Evolutionary conservation across 2,888 invertebrate genomes (phyloP).

Genomic region (Drosophila nigricruria): DNA sequence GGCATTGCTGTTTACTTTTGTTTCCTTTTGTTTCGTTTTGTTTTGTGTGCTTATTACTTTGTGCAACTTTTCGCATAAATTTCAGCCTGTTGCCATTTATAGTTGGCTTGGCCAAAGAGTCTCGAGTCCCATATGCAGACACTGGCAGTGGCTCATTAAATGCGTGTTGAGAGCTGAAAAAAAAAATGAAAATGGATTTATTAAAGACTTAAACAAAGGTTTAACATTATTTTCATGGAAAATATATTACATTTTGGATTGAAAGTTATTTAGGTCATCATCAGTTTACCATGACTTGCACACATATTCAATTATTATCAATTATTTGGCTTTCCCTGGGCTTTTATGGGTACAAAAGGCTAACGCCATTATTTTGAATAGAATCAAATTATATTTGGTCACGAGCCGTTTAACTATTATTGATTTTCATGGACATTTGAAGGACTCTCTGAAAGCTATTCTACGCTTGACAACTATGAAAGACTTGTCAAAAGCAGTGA

Average conservation of each 20-base stretch:
- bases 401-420: slow-evolving; percentile 27
- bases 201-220: slow-evolving; percentile 34
- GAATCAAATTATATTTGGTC: slow-evolving; percentile 17
- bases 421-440: slow-evolving; percentile 24
- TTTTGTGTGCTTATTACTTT: slow-evolving; percentile 70
- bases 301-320: slow-evolving; percentile 9
- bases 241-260: neutral
- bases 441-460: slow-evolving; percentile 13
- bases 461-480: slow-evolving; percentile 3
- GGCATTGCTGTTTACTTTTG: slow-evolving; percentile 41
- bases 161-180: slow-evolving; percentile 48
- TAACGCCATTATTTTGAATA: slow-evolving; percentile 9
- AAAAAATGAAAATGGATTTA: slow-evolving; percentile 55
- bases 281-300: slow-evolving; percentile 1
- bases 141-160: slow-evolving; percentile 61
- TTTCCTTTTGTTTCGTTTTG: slow-evolving; percentile 40
- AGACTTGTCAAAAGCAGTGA: slow-evolving; percentile 1
- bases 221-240: too few species aligned
- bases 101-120: slow-evolving; percentile 49
- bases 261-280: neutral
- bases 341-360: neutral
- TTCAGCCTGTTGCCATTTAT: slow-evolving; percentile 73
- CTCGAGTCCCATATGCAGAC: slow-evolving; percentile 48
- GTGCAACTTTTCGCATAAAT: slow-evolving; percentile 73
- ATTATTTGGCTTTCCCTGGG: neutral